These are phyloP conservation scores for Macaria liturata DNA, from an alignment of 2,888 invertebrate species.

Conservation along the genomic window DNA sequence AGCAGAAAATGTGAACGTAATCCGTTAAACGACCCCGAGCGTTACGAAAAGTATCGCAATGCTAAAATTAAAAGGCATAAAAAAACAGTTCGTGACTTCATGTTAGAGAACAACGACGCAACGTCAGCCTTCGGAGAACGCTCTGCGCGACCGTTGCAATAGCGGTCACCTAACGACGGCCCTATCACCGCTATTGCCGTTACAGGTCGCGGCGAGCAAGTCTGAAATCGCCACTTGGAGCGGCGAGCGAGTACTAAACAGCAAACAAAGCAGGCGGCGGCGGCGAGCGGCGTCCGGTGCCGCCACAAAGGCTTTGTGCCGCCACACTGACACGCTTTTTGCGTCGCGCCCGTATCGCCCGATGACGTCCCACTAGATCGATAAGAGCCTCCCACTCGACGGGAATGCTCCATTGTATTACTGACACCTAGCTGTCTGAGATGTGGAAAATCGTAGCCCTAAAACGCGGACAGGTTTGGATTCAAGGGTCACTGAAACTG, in stretches of 20 bases:
- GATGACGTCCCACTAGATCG: slow-evolving; percentile 82
- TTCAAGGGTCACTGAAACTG: slow-evolving; percentile 29
- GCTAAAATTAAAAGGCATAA: slow-evolving; percentile 3
- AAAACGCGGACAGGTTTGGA: slow-evolving; percentile 52
- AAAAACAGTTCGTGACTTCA: slow-evolving; percentile 12
- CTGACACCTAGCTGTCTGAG: slow-evolving; percentile 77
- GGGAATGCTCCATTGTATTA: slow-evolving; percentile 78
- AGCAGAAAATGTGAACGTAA: slow-evolving; percentile 3
- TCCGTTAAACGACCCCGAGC: slow-evolving; percentile 4
- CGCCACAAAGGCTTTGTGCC: slow-evolving; percentile 77
- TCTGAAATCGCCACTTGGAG: slow-evolving; percentile 75
- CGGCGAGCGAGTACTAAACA: slow-evolving; percentile 70
- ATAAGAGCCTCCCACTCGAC: slow-evolving; percentile 80
- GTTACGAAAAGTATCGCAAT: slow-evolving; percentile 8
- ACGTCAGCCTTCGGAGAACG: slow-evolving; percentile 5
- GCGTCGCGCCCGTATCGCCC: slow-evolving; percentile 77
- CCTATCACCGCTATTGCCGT: slow-evolving; percentile 31
- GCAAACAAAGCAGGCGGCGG: slow-evolving; percentile 73
- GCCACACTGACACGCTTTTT: slow-evolving; percentile 78
- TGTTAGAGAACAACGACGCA: slow-evolving; percentile 9
- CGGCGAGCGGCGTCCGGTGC: slow-evolving; percentile 76
- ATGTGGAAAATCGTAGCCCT: slow-evolving; percentile 77
- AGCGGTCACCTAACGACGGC: slow-evolving; percentile 17
- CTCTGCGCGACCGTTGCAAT: slow-evolving; percentile 8
- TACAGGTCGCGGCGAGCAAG: slow-evolving; percentile 47